These are phyloP conservation scores for Halesus radiatus DNA, from an alignment of 1,140 invertebrate species.

Conservation along the genomic window DNA sequence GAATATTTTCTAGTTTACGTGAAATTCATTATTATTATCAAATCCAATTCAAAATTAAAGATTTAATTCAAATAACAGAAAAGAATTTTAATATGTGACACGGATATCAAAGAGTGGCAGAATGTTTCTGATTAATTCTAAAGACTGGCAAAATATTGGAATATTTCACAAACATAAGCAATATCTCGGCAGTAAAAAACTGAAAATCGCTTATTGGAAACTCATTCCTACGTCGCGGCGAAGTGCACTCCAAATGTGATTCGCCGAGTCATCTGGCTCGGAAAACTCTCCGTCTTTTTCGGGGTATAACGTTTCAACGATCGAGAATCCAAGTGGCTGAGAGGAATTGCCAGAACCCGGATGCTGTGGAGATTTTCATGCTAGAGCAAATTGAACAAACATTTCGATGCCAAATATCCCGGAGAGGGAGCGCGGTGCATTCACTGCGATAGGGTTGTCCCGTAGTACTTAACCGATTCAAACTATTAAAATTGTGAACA, in stretches of 20 bases:
- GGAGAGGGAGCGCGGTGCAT: slow-evolving; percentile 20
- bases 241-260: background rate
- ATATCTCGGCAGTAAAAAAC: background rate
- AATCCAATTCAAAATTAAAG: background rate
- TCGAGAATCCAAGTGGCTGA: background rate
- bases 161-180: background rate
- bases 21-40: background rate
- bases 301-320: slow-evolving; percentile 10
- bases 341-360: background rate
- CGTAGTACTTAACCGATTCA: background rate
- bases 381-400: slow-evolving; percentile 56
- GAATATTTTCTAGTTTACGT: too few species aligned
- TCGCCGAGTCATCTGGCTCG: slow-evolving; percentile 16
- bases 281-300: background rate
- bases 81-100: too few species aligned
- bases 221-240: background rate
- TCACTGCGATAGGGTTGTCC: background rate
- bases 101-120: too few species aligned
- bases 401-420: slow-evolving; percentile 56
- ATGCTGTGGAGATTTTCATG: slow-evolving; percentile 51
- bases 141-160: too few species aligned
- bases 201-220: slow-evolving; percentile 22
- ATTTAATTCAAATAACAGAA: background rate
- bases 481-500: too few species aligned
- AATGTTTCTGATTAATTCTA: too few species aligned